phyloP scores from a whole-genome alignment of 2,888 invertebrate genomes.

The Prostheceraeus crozeri region DNA sequence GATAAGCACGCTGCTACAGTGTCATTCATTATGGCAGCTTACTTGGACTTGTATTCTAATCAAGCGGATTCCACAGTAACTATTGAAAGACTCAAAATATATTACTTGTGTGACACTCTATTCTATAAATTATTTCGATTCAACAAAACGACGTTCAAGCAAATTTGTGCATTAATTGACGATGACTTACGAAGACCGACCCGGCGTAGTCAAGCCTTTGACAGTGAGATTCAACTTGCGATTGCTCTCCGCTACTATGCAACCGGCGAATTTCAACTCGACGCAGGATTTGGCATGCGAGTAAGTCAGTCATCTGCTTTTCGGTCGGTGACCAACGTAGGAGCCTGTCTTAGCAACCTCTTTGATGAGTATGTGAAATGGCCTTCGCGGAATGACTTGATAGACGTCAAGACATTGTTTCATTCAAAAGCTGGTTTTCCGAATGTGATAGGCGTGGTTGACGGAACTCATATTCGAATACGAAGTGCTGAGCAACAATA shows the following conservation, averaged over 20 bases:
- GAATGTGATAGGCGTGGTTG: no score
- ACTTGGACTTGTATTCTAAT: no score
- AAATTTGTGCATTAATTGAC: slow-evolving; percentile 12
- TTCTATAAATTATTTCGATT: not conserved
- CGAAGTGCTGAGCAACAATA: not conserved
- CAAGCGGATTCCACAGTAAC: no score
- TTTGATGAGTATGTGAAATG: no score
- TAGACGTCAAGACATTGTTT: no score
- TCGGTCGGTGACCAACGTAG: not conserved
- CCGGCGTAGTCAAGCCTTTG: not conserved
- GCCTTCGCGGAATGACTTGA: no score
- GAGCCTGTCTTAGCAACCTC: not conserved
- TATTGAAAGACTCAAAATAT: no score
- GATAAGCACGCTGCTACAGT: no score
- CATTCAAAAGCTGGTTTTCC: no score
- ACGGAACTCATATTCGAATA: no score
- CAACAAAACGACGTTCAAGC: slow-evolving; percentile 2
- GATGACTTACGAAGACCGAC: not conserved
- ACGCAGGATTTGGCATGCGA: not conserved
- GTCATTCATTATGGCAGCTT: no score
- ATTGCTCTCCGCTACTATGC: slow-evolving; percentile 5
- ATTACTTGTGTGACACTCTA: no score
- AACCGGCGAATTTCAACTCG: slow-evolving; percentile 12
- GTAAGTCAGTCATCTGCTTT: not conserved
- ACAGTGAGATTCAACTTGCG: not conserved